Percentiles rank a stretch among this genome's conserved stretches.
These are phyloP conservation scores for Streptopelia turtur DNA, from an alignment of 2,797 vertebrate genomes.

Conservation along the genomic window DNA sequence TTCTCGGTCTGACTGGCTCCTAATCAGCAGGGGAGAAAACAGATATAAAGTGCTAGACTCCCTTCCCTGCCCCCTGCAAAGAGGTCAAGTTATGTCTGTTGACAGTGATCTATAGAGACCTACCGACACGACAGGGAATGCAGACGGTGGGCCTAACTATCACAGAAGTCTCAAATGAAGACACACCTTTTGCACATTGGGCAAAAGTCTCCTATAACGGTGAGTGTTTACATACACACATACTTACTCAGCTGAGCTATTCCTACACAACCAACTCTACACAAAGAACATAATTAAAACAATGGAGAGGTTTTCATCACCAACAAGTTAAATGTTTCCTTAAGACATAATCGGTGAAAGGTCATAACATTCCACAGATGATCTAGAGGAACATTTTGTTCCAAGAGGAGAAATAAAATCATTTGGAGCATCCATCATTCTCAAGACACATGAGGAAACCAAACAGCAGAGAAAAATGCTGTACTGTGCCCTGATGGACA, in stretches of 20 bases:
- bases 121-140: background rate
- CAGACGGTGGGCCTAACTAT: background rate
- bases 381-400: background rate
- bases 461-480: background rate
- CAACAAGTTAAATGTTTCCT: background rate
- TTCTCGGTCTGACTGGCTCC: background rate
- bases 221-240: background rate
- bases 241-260: background rate
- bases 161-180: background rate
- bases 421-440: background rate
- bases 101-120: background rate
- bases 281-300: background rate
- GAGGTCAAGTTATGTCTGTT: background rate
- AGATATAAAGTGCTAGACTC: background rate
- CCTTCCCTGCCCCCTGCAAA: rapidly evolving
- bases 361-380: background rate
- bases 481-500: background rate
- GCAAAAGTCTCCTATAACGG: background rate
- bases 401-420: background rate
- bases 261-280: background rate
- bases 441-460: background rate
- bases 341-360: background rate
- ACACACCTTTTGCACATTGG: background rate
- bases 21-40: background rate
- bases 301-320: background rate